Base-by-base conservation (phyloP, 1,140 invertebrate genomes). In the Drosophila novamexicana region DNA sequence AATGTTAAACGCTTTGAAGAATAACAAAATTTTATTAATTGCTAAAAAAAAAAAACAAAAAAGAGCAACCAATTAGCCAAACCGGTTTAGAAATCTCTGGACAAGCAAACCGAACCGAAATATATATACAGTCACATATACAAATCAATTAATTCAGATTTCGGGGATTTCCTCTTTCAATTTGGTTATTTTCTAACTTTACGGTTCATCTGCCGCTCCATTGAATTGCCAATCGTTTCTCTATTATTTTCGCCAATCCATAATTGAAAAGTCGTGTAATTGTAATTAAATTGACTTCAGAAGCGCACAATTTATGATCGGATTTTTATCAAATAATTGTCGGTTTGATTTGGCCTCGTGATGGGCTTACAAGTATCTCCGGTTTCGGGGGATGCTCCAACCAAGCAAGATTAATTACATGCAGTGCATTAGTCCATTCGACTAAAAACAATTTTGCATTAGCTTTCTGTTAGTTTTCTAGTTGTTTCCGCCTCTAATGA, bases 81-180 rank as follows among this genome's bases (percentile, higher is more conserved):
- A 89, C 83, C 79, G 80, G 83, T 89, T 86, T 58, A 76, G 44
- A 76, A 70, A 57, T 50, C 75, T 57, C 44, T 32, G 10, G 40
- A 32, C 34, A 22, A 57, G 7, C 53, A 34, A 74, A 69, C 36
- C 7, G 40, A 59, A 67, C 42, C 36, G 40, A 74, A 62, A 77
- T 61, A 71, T 45, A 36, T 36, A 62, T 34, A 52, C 34, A 77
- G 68, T 78, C 47, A 77, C 79, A 79, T 88, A 78, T 77, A 69
- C 65, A 68, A 62, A 88, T 80, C 62, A 58, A 88, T 88, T 88
- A 83, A 89, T 88, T 88, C 89, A 83, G 83, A 88, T 88, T 88
- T 89, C 36, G 83, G 83, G 83, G 63, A 72, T 88, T 85, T 85
- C 81, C 81, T 79, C 57, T 74, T 62, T 59, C 68, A 57, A 79